Base-by-base conservation (phyloP, 2,888 invertebrate species). In the Adela reaumurella region DNA sequence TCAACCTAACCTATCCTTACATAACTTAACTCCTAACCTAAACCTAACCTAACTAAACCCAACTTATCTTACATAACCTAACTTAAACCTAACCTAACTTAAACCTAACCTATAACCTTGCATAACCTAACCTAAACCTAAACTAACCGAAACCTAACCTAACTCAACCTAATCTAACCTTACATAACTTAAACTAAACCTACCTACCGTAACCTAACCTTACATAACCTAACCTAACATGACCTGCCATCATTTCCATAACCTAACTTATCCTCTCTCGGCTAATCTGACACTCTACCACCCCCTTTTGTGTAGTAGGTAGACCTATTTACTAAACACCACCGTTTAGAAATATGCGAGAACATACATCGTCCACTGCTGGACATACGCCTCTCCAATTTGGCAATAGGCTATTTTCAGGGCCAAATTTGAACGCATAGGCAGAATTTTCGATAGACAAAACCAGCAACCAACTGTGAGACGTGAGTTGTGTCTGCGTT, bases 1-100 rank as follows among this genome's bases (percentile, higher is more conserved):
- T 52, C 53, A 54, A 54, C 54, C 54, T 53, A 53, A 54, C 52
- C 54, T 54, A 53, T 52, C 49, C 50, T 50, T 52, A 49, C 48
- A 50, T 49, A 49, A 50, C 50, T 46, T 46, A 47, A 45, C 44
- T 51, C 49, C 46, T 41, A 41, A 41, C 44, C 24, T 18, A 24
- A 24, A 18, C 17, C 11, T 43, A 45, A 19, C 16, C 5, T 17
- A 45, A 8, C 24, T 14, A 17, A 24, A 18, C 17, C 11, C 35
- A 45, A 19, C 16, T 4, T 17, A 45, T 10, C 24, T 24, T 6
- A 24, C 24, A 5, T 24, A 44, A n/a, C 46, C 43, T 43, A 28
- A 42, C 43, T 20, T 47, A 43, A 44, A n/a, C 45, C 43, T 35
- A 35, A 44, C 49, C 49, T 49, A 45, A 49, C 45, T 45, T 45